These are phyloP conservation scores for Netelia virgata DNA, from an alignment of 2,888 invertebrate species.

Conservation along the genomic window DNA sequence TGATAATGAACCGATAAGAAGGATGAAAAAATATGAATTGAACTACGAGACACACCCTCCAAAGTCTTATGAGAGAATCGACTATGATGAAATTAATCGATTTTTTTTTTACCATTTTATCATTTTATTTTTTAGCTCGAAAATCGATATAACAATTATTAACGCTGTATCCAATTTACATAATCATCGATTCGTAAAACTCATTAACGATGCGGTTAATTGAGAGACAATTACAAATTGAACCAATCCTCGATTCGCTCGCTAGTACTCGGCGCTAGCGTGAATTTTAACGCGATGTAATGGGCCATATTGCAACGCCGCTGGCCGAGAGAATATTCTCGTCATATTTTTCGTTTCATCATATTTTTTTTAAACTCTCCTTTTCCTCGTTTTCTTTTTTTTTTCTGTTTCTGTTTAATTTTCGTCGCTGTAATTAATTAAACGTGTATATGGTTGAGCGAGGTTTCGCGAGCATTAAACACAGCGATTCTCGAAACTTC, in stretches of 20 bases:
- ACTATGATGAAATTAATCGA: conserved; percentile 10
- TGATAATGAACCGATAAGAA: conserved; percentile 66
- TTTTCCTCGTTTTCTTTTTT: background rate
- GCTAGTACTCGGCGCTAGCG: background rate
- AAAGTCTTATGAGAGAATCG: background rate
- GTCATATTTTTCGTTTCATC: background rate
- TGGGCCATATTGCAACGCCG: background rate
- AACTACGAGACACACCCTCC: background rate
- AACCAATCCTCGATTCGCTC: background rate
- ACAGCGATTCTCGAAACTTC: conserved; percentile 47
- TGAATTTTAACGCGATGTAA: background rate
- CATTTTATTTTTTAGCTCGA: background rate
- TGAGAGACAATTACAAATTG: conserved; percentile 13
- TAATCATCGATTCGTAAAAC: background rate
- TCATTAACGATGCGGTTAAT: background rate
- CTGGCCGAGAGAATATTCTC: background rate
- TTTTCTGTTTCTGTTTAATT: conserved; percentile 25
- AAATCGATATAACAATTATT: conserved; percentile 19
- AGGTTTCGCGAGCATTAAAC: conserved; percentile 39
- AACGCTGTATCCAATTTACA: background rate
- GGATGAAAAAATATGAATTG: conserved; percentile 37
- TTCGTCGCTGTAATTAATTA: conserved; percentile 37
- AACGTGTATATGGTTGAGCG: conserved; percentile 31
- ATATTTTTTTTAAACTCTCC: background rate
- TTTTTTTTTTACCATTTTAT: background rate